Base-by-base conservation (phyloP, 2,888 invertebrate genomes). In the Watsonalla cultraria region DNA sequence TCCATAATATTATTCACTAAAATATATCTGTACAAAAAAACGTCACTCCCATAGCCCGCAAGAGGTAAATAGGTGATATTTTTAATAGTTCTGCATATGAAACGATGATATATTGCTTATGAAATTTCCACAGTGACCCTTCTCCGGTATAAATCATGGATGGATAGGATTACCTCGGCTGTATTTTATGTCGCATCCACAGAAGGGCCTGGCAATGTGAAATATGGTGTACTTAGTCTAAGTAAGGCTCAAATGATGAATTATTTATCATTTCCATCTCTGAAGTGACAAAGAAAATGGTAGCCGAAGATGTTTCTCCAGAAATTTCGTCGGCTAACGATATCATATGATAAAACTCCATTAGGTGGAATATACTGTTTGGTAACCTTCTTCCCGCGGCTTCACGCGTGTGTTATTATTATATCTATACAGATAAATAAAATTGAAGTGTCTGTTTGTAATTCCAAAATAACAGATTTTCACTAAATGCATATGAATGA, bases 151-250 rank as follows among this genome's bases (percentile, higher is more conserved):
- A 89, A 89, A 89, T 89, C 88, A 86, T 78, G 75, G 74, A 88
- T 86, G 80, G 86, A 87, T 86, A 83, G 88, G 87, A 87, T 89
- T 87, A 88, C 82, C 81, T 78, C 74, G 79, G 75, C 80, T 85
- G 86, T 88, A 88, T 89, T 88, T 89, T 85, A 87, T 76, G 86
- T 86, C 87, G 78, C 79, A 82, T 80, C 80, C 79, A 82, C 80
- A 82, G 80, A 84, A 87, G 85, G 85, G 82, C 76, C 76, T 72
- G 62, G 59, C 64, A 61, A 79, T 84, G 79, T 89, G 85, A 89
- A 85, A 84, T 88, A 89, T 88, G 84, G 80, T 82, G 77, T 86
- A 86, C 86, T 88, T 86, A 85, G 82, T 77, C 81, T 87, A 84
- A 88, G 84, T 85, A 86, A 85, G 82, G 85, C 82, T 74, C 72